Percentiles rank a stretch among this genome's conserved stretches.
These are phyloP conservation scores for Sebastes kiyomatsui DNA, from an alignment of 2,797 vertebrate species.

Conservation along the genomic window DNA sequence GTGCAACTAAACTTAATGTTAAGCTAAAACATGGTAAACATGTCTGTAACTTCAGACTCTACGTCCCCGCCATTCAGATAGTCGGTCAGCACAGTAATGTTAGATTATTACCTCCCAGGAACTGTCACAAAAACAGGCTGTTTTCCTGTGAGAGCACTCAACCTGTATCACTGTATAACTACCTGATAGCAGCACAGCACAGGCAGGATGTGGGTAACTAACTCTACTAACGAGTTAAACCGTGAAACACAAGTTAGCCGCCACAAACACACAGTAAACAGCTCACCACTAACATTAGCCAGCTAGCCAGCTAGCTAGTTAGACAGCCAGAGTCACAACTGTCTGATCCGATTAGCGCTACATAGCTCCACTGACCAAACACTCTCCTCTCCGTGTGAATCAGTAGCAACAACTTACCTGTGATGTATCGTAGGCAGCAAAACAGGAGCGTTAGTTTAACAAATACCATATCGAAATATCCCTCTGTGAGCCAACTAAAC, in stretches of 20 bases:
- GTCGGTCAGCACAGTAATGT: not conserved
- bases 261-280: not conserved
- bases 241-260: not conserved
- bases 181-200: too few species aligned
- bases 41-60: not conserved
- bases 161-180: not conserved
- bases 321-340: constrained; percentile 23
- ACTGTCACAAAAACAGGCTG: not conserved
- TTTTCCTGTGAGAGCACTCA: not conserved
- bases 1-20: not conserved
- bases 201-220: not conserved
- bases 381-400: constrained; percentile 47
- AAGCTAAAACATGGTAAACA: not conserved
- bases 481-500: constrained; percentile 28
- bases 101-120: not conserved
- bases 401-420: constrained; percentile 71
- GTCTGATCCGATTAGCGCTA: constrained; percentile 62
- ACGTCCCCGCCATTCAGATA: not conserved
- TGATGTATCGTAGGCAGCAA: constrained; percentile 66
- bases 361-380: constrained; percentile 27
- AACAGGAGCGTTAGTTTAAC: constrained; percentile 67
- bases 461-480: constrained; percentile 72
- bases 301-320: constrained; percentile 47
- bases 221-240: not conserved
- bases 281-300: constrained; percentile 40